Evolutionary conservation across 2,113 vertebrate species (phyloP), one percentile per base, ranked within the genome.

Genomic region (Etheostoma spectabile): DNA sequence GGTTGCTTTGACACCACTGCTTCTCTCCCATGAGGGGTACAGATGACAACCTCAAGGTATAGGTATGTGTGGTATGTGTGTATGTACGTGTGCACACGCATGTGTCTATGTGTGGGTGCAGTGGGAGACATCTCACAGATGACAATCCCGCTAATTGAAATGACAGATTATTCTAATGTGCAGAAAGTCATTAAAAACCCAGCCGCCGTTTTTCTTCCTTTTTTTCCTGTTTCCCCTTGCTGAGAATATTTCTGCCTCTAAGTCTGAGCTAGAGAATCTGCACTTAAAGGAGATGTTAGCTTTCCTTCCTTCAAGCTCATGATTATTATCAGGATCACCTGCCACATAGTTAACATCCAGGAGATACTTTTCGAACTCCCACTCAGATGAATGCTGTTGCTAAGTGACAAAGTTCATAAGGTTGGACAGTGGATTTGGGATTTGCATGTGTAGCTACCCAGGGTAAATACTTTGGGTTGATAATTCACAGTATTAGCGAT

Each of bases 151-250:
- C 93, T 95, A 95, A 95, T 95, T 95, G 95, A 95, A 95, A 95
- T 94, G 94, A 95, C 94, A 95, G 95, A 95, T 94, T 94, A 95
- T 95, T 95, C 93, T 93, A 95, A 95, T 94, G 93, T 93, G 95
- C 87, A 92, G 94, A 95, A 94, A 94, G 94, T 95, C 93, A 94
- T 94, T 95, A 95, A 94, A 95, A 94, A 93, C 81, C 90, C 88
- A 87, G 91, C 81, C 59, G 91, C 67, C 91, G 89, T 91, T 94
- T 93, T 91, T 83, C 88, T 81, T 86, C 79, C 82, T 57, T 81
- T 79, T 83, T 81, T 74, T 62, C 24, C 86, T 66, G 45, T 89
- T 89, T 87, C 83, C 84, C 61, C 82, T 83, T n/a, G 56, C 85
- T 81, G 83, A 82, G 87, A 91, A 88, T 93, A 93, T 92, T 91